These are phyloP conservation scores for Ostrea edulis DNA, from an alignment of 1,140 invertebrate genomes.

Conservation along the genomic window DNA sequence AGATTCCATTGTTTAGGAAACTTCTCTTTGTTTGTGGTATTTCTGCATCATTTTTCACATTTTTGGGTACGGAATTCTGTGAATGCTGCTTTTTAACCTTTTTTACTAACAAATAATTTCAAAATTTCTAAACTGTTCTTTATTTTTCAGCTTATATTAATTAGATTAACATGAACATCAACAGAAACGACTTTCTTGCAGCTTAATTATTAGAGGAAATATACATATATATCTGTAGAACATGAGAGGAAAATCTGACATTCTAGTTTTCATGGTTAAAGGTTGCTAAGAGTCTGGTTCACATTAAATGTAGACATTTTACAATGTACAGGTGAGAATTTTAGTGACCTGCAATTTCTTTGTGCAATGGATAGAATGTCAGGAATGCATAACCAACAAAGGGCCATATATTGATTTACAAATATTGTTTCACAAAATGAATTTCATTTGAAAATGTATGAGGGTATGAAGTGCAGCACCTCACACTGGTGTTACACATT, in stretches of 20 bases:
- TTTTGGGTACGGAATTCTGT: not conserved
- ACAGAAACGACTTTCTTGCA: not conserved
- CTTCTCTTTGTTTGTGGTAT: conserved; percentile 1
- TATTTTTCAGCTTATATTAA: conserved; percentile 35
- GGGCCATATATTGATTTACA: too few relatives aligned
- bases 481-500: too few relatives aligned
- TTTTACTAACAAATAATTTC: not conserved
- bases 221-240: not conserved
- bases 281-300: too few relatives aligned
- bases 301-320: too few relatives aligned
- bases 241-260: not conserved
- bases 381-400: too few relatives aligned
- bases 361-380: too few relatives aligned
- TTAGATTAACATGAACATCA: not conserved
- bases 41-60: not conserved
- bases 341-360: too few relatives aligned
- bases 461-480: too few relatives aligned
- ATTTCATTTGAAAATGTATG: too few relatives aligned
- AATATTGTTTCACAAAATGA: too few relatives aligned
- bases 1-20: not conserved
- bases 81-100: conserved; percentile 4
- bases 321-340: too few relatives aligned
- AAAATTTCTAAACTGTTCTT: not conserved
- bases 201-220: not conserved
- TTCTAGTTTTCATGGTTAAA: too few relatives aligned